Evolutionary conservation across 92 coral and sea anemone species (phyloP), one percentile per base, ranked within the genome.

Genomic region (Pocillopora grandis): DNA sequence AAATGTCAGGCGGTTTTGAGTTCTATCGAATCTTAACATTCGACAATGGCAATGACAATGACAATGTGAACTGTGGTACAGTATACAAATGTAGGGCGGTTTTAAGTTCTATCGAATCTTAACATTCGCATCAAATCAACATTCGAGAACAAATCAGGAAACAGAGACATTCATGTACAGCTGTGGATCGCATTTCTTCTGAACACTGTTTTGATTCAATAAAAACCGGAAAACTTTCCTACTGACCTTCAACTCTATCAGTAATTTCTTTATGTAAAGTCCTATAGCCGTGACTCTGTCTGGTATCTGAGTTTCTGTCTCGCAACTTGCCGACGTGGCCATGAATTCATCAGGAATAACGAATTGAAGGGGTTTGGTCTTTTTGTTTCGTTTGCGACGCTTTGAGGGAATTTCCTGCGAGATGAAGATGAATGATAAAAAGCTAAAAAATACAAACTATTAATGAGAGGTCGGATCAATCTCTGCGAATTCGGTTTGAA

Each of bases 321-420:
- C 59, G 16, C 68, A 37, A 2, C 65, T 48, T 31, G 86, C 36
- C 12, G 27, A 57, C 21, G 73, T 15, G 8, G 72, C 60, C 49
- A 76, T 11, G 62, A 85, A 83, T 48, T 85, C 83, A 55, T 70
- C 82, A n/a, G 98, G 90, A 60, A 96, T 72, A 18, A 75, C 73
- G 64, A 96, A 81, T 62, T 82, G 87, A 18, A 96, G 76, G 19
- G 99, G 97, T 72, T 96, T 96, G 76, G 80, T 60, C 69, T 85
- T 91, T 71, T 91, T 90, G 36, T 89, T 76, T 69, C 89, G 87
- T 68, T 95, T 94, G n/a, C 90, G 92, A 31, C 88, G 91, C 86
- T 94, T 95, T 18, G 88, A 87, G 17, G 97, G 98, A 62, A 93
- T 90, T 66, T 85, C 72, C 98, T 93, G 76, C 21, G 49, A 74